Evolutionary conservation across 1,140 invertebrate species (phyloP).

Genomic region (Agrypnia vestita): DNA sequence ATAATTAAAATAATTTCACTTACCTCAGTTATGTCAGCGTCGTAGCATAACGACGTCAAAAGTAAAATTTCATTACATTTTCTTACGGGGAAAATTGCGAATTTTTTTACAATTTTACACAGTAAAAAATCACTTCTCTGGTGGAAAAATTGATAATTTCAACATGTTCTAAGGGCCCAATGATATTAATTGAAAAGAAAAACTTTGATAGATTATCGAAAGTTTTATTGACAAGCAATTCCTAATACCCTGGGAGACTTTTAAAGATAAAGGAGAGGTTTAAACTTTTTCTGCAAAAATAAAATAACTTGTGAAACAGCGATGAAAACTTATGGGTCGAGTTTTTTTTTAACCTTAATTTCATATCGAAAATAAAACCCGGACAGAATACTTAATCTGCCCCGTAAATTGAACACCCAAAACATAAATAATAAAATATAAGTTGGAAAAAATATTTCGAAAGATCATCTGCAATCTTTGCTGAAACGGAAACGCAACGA

Average conservation of each 20-base stretch:
- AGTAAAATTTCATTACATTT: too few species aligned
- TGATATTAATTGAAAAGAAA: slow-evolving; percentile 2
- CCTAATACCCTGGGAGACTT: slow-evolving; percentile 3
- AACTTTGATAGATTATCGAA: slow-evolving; percentile 31
- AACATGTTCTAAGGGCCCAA: not conserved
- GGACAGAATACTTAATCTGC: slow-evolving; percentile 36
- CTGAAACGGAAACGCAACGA: not conserved
- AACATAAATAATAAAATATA: slow-evolving; percentile 40
- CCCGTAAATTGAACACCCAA: slow-evolving; percentile 39
- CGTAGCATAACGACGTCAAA: too few species aligned
- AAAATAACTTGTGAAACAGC: not conserved
- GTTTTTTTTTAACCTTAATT: slow-evolving; percentile 31
- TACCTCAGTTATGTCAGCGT: too few species aligned
- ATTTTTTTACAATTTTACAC: too few species aligned
- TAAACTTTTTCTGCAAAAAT: slow-evolving; percentile 22
- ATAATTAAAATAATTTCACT: too few species aligned
- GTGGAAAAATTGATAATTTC: not conserved
- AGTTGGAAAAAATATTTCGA: slow-evolving; percentile 14
- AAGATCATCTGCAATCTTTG: not conserved
- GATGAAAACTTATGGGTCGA: not conserved
- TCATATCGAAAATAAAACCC: slow-evolving; percentile 16
- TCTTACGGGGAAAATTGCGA: too few species aligned
- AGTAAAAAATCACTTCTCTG: not conserved
- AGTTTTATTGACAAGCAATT: slow-evolving; percentile 13
- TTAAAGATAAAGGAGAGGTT: too few species aligned